Base-by-base conservation (phyloP, 2,113 vertebrate genomes). In the Columba livia region DNA sequence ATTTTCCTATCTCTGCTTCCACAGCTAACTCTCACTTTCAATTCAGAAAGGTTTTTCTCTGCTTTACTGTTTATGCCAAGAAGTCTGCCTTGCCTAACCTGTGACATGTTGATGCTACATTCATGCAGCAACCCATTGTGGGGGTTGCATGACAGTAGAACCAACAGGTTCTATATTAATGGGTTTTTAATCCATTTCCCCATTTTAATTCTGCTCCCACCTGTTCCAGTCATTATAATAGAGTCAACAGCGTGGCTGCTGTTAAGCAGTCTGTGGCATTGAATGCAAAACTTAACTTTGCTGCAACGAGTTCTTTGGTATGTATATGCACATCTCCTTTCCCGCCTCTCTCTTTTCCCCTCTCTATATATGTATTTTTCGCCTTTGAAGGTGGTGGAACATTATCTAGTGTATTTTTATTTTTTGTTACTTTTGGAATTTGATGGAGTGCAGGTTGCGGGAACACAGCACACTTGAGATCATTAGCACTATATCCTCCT, bases 401-500 rank as follows among this genome's bases (percentile, higher is more conserved):
- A 79, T 69, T 82, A 90, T 28, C 28, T 82, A 36, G 25, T 72
- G 91, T 78, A 56, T 74, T 91, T 71, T 74, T 21, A 38, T 25
- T 74, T 89, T 88, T 85, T 71, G 23, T 67, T 88, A 70, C 53
- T 67, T 96, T 78, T 72, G 70, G 79, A 80, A 70, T 90, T 75
- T 85, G 79, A 91, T 77, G 50, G 67, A 66, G 65, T 88, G 50
- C 61, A 42, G 32, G 32, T 60, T 96, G 83, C 11, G 9, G 71
- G 81, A 86, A 67, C 69, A 78, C 10, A 77, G 58, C 57, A 58
- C 34, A 18, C 20, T 7, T 92, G 87, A 88, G 77, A 96, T 88
- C 85, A 57, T 91, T n/a, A 85, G 73, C 60, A 74, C 54, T 73
- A 12, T 51, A 65, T 85, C 73, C 64, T 83, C 90, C 79, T 92